A percentile compares a stretch with the other conserved stretches of the same genome.
These are phyloP conservation scores for Boloria selene DNA, from an alignment of 2,888 invertebrate species.

Conservation along the genomic window DNA sequence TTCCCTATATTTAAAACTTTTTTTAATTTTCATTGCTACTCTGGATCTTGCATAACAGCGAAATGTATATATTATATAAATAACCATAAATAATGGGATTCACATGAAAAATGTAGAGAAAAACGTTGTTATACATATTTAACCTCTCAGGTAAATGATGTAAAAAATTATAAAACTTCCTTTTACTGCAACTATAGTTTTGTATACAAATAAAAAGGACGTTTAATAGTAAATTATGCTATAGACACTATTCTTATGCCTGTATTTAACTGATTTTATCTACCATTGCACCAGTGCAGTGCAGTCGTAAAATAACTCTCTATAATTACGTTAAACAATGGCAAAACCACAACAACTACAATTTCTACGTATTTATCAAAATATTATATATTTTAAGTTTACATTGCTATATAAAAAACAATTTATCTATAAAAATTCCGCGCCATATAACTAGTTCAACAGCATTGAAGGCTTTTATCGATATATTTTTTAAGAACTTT, in stretches of 20 bases:
- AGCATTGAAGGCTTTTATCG: conserved; percentile 26
- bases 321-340: conserved; percentile 41
- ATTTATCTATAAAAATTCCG: no score
- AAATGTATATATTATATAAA: neutral
- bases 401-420: no score
- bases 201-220: neutral
- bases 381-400: neutral
- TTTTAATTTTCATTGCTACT: conserved; percentile 17
- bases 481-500: conserved; percentile 27
- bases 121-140: no score
- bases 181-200: neutral
- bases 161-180: neutral
- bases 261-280: conserved; percentile 17
- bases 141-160: no score
- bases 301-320: conserved; percentile 37
- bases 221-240: neutral
- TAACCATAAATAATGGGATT: conserved; percentile 2
- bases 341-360: conserved; percentile 20
- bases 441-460: conserved; percentile 20
- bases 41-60: neutral
- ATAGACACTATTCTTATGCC: neutral
- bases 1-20: conserved; percentile 22
- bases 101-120: conserved; percentile 9
- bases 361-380: neutral
- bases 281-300: conserved; percentile 43